Conservation (phyloP, 1,140 invertebrate genomes). For the Zeugodacus cucurbitae region DNA sequence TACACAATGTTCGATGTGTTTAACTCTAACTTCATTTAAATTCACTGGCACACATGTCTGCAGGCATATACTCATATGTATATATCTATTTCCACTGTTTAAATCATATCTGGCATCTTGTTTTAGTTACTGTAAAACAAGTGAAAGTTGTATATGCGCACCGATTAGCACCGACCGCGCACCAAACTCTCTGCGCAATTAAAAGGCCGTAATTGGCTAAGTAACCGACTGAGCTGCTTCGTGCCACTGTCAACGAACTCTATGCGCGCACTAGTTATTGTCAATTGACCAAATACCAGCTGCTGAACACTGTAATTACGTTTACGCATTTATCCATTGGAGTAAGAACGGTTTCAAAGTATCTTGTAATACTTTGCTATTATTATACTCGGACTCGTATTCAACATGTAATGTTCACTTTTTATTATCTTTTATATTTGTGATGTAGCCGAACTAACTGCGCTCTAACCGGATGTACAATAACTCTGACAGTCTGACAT, state of each 20-base stretch:
- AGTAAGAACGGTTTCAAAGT: background rate
- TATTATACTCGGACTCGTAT: too few species aligned
- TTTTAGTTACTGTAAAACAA: background rate
- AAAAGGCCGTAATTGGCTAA: conserved; percentile 15
- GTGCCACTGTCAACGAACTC: background rate
- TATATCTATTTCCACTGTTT: background rate
- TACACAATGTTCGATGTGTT: too few species aligned
- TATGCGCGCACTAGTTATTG: background rate
- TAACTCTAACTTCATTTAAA: too few species aligned
- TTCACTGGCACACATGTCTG: too few species aligned
- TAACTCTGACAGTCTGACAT: background rate
- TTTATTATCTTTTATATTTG: background rate
- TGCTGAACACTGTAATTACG: background rate
- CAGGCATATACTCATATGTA: background rate
- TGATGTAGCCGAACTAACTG: background rate
- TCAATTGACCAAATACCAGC: conserved; percentile 25
- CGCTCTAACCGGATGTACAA: background rate
- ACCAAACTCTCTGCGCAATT: conserved; percentile 6
- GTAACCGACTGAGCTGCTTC: background rate
- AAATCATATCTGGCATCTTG: background rate
- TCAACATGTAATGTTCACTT: conserved; percentile 2
- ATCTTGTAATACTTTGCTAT: too few species aligned
- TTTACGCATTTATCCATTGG: background rate
- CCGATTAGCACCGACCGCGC: conserved; percentile 6
- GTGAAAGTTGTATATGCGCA: conserved; percentile 18